phyloP scores from a whole-genome alignment of 2,113 vertebrate genomes.

The Rhombomys opimus region DNA sequence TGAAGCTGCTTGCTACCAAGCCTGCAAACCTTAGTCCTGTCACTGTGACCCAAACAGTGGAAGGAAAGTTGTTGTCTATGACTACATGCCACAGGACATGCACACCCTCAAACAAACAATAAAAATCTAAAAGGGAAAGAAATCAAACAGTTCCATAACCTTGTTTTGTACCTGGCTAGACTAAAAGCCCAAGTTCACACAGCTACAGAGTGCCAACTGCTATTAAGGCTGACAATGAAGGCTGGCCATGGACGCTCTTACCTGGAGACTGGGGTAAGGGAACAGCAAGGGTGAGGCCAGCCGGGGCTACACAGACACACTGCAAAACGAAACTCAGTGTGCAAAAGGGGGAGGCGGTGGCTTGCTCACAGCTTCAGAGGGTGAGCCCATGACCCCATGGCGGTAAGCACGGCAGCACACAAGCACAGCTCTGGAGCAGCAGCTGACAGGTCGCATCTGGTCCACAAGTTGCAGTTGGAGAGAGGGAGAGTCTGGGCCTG shows the following conservation, averaged over 20 bases:
- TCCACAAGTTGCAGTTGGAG: neutral
- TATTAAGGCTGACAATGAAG: neutral
- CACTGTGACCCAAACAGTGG: neutral
- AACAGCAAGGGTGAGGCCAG: neutral
- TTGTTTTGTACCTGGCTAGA: neutral
- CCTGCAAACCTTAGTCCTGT: neutral
- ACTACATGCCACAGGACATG: neutral
- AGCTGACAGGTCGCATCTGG: neutral
- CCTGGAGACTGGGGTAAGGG: neutral
- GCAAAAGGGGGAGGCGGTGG: neutral
- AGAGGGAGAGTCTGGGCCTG: neutral
- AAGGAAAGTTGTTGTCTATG: neutral
- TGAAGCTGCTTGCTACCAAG: neutral
- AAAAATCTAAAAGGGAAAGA: neutral
- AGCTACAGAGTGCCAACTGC: neutral
- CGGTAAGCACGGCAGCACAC: neutral
- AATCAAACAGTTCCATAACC: neutral
- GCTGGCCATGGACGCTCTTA: neutral
- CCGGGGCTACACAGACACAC: neutral
- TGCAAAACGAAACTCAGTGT: neutral
- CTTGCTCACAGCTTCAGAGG: neutral
- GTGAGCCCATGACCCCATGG: neutral
- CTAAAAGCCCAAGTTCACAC: neutral
- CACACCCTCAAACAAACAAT: neutral
- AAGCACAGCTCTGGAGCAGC: neutral